A percentile compares a stretch with the other conserved stretches of the same genome.
These are phyloP conservation scores for Heliconius hortense DNA, from an alignment of 2,888 invertebrate genomes.

Conservation along the genomic window DNA sequence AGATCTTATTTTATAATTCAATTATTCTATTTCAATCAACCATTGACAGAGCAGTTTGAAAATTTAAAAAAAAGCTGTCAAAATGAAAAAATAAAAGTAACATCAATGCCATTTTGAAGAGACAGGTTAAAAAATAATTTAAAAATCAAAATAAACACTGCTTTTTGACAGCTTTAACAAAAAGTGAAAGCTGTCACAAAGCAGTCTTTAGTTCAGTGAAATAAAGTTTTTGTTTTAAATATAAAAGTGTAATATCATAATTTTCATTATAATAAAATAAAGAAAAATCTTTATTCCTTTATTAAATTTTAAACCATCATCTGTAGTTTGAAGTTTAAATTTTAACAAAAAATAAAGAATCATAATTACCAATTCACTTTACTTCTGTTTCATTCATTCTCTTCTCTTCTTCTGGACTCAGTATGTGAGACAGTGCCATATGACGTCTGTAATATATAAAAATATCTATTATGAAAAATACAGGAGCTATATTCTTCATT, in stretches of 20 bases:
- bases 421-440: conserved; percentile 63
- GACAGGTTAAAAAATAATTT: not conserved
- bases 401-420: conserved; percentile 26
- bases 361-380: conserved; percentile 22
- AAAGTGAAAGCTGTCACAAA: too few relatives aligned
- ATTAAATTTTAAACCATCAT: not conserved
- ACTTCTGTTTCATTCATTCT: conserved; percentile 23
- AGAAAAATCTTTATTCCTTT: not conserved
- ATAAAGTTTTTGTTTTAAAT: too few relatives aligned
- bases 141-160: not conserved
- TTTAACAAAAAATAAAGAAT: not conserved
- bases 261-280: not conserved
- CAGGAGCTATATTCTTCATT: not conserved
- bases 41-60: not conserved
- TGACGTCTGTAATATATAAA: conserved; percentile 62
- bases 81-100: not conserved
- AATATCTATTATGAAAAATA: conserved; percentile 8
- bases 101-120: not conserved
- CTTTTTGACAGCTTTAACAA: not conserved
- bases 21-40: conserved; percentile 16
- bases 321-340: not conserved
- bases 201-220: too few relatives aligned
- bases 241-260: too few relatives aligned
- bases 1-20: conserved; percentile 27
- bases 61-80: not conserved